These are phyloP conservation scores for Phalacrocorax carbo DNA, from an alignment of 2,113 vertebrate species.

Conservation along the genomic window DNA sequence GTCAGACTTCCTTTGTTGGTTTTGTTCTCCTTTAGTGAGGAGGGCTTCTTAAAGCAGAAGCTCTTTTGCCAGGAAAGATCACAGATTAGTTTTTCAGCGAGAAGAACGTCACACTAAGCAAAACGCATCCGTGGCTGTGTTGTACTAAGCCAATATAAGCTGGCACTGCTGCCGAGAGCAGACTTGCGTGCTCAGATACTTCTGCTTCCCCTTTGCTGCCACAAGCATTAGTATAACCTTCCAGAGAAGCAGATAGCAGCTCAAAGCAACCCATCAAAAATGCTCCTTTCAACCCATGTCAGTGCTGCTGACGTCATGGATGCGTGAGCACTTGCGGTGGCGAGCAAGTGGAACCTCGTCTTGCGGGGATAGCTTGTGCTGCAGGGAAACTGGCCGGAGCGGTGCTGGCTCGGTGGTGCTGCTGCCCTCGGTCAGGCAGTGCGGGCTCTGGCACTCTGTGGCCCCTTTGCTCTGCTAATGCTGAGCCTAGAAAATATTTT, in stretches of 20 bases:
- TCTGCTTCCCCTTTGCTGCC: not conserved
- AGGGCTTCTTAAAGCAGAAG: not conserved
- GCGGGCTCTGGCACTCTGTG: not conserved
- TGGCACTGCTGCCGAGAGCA: not conserved
- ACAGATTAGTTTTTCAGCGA: not conserved
- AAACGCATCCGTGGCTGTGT: not conserved
- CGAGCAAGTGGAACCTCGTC: not conserved
- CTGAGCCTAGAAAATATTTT: not conserved
- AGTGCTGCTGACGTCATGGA: not conserved
- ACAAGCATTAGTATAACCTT: not conserved
- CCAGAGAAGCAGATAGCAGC: not conserved
- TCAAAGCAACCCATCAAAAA: not conserved
- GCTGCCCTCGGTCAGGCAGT: rapidly evolving
- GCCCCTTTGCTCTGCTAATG: not conserved
- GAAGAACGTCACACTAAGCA: not conserved
- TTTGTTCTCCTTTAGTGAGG: not conserved
- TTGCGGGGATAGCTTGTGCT: not conserved
- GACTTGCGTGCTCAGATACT: not conserved
- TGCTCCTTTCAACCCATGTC: rapidly evolving
- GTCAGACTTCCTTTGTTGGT: not conserved
- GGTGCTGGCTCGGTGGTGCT: not conserved
- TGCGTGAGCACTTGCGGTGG: not conserved
- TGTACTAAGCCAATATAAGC: not conserved
- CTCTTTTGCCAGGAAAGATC: not conserved
- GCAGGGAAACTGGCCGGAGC: rapidly evolving